A percentile compares a stretch with the other conserved stretches of the same genome.
Conservation (phyloP, 2,888 invertebrate genomes). For the Leptopterna dolabrata region DNA sequence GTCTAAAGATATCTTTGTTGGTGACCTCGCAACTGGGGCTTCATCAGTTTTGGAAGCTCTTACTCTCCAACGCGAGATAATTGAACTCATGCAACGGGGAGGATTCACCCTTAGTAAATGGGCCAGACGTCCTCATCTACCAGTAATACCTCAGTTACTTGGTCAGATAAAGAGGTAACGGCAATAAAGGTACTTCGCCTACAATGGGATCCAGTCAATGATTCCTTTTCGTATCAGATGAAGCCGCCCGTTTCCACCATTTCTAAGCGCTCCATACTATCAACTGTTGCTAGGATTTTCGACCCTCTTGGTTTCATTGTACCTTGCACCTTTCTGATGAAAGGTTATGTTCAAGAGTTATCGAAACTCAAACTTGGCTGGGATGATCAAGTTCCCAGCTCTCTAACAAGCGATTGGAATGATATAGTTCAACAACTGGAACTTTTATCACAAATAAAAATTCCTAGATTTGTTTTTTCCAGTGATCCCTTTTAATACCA, state of each 20-base stretch:
- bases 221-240: neutral
- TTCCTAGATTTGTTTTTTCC: neutral
- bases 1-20: neutral
- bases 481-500: neutral
- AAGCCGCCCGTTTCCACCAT: neutral
- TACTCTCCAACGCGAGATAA: neutral
- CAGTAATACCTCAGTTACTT: neutral
- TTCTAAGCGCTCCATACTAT: neutral
- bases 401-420: neutral
- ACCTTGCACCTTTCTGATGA: too few species aligned
- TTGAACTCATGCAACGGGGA: neutral
- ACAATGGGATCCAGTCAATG: neutral
- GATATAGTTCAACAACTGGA: neutral
- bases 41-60: neutral
- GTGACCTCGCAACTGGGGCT: neutral
- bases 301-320: neutral
- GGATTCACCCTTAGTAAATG: conserved; percentile 44
- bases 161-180: neutral
- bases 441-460: neutral
- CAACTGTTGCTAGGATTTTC: neutral
- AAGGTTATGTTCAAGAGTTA: neutral
- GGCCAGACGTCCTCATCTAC: neutral
- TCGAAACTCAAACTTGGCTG: neutral
- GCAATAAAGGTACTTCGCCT: neutral
- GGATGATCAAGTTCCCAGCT: neutral